These are phyloP conservation scores for Jacana jacana DNA, from an alignment of 2,113 vertebrate species.

Conservation along the genomic window DNA sequence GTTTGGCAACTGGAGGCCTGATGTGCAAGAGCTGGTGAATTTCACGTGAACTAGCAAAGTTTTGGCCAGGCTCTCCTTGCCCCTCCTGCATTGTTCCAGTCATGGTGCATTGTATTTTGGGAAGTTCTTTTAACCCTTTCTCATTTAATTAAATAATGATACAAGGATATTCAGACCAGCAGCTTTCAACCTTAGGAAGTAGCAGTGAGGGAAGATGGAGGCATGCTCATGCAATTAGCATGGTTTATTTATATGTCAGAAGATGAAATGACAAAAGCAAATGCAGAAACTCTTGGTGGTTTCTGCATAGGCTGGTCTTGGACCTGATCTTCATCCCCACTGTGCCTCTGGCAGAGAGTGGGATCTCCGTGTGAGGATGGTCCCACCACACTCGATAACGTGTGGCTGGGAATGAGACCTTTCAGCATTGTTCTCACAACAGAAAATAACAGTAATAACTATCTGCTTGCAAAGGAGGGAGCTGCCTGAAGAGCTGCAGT, in stretches of 20 bases:
- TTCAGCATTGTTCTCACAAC: rapidly evolving
- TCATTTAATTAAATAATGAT: neutral
- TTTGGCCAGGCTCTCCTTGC: neutral
- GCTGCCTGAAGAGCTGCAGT: rapidly evolving
- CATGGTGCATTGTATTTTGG: rapidly evolving
- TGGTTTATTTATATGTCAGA: neutral
- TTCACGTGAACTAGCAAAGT: rapidly evolving
- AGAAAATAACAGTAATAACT: rapidly evolving
- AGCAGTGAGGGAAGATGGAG: neutral
- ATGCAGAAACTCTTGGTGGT: rapidly evolving
- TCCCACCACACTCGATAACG: neutral
- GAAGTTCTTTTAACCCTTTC: neutral
- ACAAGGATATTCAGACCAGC: neutral
- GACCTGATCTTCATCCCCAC: neutral
- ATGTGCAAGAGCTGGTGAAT: neutral
- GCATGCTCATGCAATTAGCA: rapidly evolving
- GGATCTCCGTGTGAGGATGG: neutral
- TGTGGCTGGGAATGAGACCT: rapidly evolving
- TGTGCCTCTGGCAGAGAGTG: rapidly evolving
- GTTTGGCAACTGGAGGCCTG: neutral
- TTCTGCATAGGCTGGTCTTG: rapidly evolving
- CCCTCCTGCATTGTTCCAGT: neutral
- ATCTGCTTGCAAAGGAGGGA: neutral
- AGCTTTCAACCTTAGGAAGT: neutral
- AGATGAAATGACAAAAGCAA: neutral